Evolutionary conservation across 2,888 invertebrate genomes (phyloP), one percentile per base, ranked within the genome.

Genomic region (Deilephila porcellus): DNA sequence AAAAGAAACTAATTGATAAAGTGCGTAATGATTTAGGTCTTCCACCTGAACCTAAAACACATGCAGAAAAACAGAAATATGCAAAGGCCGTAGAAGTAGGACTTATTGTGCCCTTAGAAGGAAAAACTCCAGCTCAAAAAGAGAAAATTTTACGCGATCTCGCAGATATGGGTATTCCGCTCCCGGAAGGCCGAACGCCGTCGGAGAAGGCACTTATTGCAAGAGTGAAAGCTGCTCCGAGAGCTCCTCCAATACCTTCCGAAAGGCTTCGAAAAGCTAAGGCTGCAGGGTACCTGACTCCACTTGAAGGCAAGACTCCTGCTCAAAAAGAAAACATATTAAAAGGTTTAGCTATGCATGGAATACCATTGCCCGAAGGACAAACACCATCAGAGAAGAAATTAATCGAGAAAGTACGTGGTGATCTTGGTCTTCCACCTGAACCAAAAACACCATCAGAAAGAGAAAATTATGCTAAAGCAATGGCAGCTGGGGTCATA

Each of bases 281-380:
- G 78, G 80, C 77, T 19, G 79, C 76, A 8, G 80, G 83, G 14
- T 45, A 80, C 25, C 59, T 86, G 32, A 82, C 83, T 11, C 86
- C 86, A 11, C 73, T 86, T 29, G 77, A 78, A 71, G 85, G 86
- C 4, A 87, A 86, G 76, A 78, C 83, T 8, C 77, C 75, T 17
- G 74, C 81, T 32, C 81, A 86, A 74, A 86, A 84, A 71, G 84
- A 85, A 71, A 85, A 80, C 75, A 84, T 86, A 73, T 63, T 86
- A 0, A 82, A 76, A 77, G 82, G 83, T 3, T 70, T 83, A 72
- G 84, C 78, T 53, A 60, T 74, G 19, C 14, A 60, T 5, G 72
- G 81, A 0, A 25, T 82, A 17, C 81, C 81, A 0, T 76, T 83
- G 7, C 74, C 82, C 0, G 76, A 79, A 76, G 83, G 80, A 8